A percentile compares a stretch with the other conserved stretches of the same genome.
Evolutionary conservation across 2,888 invertebrate species (phyloP).

Genomic region (Galerucella pusilla): DNA sequence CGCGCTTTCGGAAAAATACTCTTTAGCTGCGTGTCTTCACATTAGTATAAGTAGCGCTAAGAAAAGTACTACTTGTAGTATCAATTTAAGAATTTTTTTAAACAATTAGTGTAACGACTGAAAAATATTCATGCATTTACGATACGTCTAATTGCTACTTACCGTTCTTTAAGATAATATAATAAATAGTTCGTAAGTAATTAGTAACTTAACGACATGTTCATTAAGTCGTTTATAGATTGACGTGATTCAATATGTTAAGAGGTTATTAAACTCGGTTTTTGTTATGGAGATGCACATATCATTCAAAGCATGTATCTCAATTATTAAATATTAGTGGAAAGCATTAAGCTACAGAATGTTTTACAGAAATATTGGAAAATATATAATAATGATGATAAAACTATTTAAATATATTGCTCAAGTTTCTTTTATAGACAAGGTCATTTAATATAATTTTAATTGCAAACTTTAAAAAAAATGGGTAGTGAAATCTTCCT

Average conservation of each 20-base stretch:
- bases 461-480: no score
- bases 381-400: background rate
- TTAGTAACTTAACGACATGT: background rate
- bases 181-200: background rate
- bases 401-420: background rate
- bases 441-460: no score
- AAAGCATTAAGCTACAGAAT: constrained; percentile 20
- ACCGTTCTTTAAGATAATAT: background rate
- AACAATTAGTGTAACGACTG: no score
- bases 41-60: no score
- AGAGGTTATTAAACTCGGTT: constrained; percentile 5
- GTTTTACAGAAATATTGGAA: constrained; percentile 23
- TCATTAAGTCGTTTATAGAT: background rate
- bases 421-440: no score
- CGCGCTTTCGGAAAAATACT: no score
- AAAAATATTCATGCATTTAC: constrained; percentile 4
- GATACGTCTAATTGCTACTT: background rate
- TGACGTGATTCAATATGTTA: background rate
- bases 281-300: background rate
- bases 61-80: no score
- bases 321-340: constrained; percentile 6
- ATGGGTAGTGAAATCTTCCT: no score
- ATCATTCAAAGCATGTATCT: constrained; percentile 15
- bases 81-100: no score
- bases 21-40: no score